Percentiles rank a stretch among this genome's conserved stretches.
phyloP scores from a whole-genome alignment of 1,140 invertebrate species.

The Drosophila micromelanica region DNA sequence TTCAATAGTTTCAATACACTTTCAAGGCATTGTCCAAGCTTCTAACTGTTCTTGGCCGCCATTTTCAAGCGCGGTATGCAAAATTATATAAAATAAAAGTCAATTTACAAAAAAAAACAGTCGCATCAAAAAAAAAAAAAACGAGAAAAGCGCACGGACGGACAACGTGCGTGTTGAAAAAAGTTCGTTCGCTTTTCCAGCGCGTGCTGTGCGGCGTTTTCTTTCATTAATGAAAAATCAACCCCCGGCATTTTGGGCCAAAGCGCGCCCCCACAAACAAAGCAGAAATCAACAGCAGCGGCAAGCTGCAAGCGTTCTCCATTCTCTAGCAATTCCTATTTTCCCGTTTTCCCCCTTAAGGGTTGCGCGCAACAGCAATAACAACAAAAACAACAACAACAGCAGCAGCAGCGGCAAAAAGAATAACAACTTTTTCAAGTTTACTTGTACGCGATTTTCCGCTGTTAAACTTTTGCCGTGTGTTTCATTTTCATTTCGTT shows the following conservation, averaged over 20 bases:
- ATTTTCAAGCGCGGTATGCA: conserved; percentile 66
- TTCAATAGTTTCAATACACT: conserved; percentile 34
- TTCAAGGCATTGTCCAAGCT: conserved; percentile 20
- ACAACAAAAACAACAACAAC: not conserved
- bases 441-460: conserved; percentile 67
- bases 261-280: conserved; percentile 69
- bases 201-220: conserved; percentile 28
- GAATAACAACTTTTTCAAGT: conserved; percentile 68
- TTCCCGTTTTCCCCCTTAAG: conserved; percentile 40
- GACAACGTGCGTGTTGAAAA: conserved; percentile 5
- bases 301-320: conserved; percentile 21
- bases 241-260: conserved; percentile 52
- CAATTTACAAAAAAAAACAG: conserved; percentile 30
- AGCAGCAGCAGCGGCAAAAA: not conserved
- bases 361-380: conserved; percentile 34
- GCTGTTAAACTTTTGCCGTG: conserved; percentile 25
- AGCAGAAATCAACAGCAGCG: conserved; percentile 64
- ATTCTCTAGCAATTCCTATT: conserved; percentile 30
- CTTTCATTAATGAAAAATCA: conserved; percentile 80
- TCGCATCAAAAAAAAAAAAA: conserved; percentile 59
- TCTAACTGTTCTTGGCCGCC: conserved; percentile 53
- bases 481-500: conserved; percentile 46
- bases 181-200: conserved; percentile 66
- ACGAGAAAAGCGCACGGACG: conserved; percentile 26
- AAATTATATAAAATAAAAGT: conserved; percentile 26